Percentiles rank a stretch among this genome's conserved stretches.
phyloP scores from a whole-genome alignment of 2,113 vertebrate species.

The Lagopus muta region DNA sequence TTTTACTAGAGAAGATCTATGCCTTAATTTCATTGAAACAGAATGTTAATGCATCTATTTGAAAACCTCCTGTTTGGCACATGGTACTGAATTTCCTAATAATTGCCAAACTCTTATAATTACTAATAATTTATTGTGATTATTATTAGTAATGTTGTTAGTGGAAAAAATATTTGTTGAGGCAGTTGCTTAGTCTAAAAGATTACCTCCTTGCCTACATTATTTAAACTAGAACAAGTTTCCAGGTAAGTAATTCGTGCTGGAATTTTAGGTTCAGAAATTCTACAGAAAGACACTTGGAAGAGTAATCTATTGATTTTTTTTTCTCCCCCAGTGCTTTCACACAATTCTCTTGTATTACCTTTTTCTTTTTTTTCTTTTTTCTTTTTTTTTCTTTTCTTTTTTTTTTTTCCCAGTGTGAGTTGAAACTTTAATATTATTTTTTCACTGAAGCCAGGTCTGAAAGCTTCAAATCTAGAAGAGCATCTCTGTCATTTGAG shows the following conservation, averaged over 20 bases:
- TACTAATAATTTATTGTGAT: neutral
- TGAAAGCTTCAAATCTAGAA: constrained; percentile 9
- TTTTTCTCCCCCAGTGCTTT: neutral
- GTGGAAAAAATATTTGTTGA: constrained; percentile 12
- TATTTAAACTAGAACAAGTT: neutral
- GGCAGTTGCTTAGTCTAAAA: neutral
- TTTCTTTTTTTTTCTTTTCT: neutral
- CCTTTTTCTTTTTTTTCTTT: neutral
- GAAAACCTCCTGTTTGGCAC: neutral
- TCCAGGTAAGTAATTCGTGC: neutral
- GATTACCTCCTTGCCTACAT: neutral
- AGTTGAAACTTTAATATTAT: neutral
- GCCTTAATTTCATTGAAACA: neutral
- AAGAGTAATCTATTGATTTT: constrained; percentile 14
- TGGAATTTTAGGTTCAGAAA: constrained; percentile 31
- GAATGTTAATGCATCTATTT: neutral
- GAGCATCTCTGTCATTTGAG: constrained; percentile 13
- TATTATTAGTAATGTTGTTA: neutral
- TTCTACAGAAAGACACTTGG: neutral
- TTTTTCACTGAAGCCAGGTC: neutral
- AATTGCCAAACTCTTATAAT: neutral
- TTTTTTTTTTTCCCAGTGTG: neutral
- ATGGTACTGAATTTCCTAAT: constrained; percentile 6
- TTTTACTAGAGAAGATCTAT: neutral
- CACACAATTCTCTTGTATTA: neutral